These are phyloP conservation scores for Pandion haliaetus DNA, from an alignment of 2,113 vertebrate genomes.

Conservation along the genomic window DNA sequence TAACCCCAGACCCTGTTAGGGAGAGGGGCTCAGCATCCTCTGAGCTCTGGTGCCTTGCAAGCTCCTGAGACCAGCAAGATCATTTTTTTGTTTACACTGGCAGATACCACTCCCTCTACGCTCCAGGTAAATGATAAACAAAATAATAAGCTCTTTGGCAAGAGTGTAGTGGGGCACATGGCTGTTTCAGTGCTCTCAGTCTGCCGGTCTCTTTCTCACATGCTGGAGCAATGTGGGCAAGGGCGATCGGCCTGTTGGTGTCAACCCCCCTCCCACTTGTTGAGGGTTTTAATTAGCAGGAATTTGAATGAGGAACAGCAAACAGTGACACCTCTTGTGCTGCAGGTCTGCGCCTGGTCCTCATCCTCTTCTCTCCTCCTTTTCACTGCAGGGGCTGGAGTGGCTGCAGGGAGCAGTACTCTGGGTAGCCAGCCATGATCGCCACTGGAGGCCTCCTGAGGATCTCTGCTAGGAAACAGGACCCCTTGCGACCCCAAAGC, in stretches of 20 bases:
- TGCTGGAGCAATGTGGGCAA: neutral
- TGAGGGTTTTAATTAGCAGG: neutral
- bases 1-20: neutral
- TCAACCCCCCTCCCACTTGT: neutral
- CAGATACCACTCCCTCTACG: neutral
- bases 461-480: constrained; percentile 91
- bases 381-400: constrained; percentile 69
- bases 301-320: neutral
- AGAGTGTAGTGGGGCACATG: rapidly evolving
- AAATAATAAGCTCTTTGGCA: neutral
- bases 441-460: constrained; percentile 95
- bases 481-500: constrained; percentile 83
- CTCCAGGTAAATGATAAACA: neutral
- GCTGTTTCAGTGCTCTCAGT: neutral
- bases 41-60: neutral
- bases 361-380: constrained; percentile 48
- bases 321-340: neutral
- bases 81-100: neutral
- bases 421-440: constrained; percentile 84
- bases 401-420: neutral
- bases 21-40: neutral
- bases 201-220: neutral
- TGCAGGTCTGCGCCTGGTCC: neutral
- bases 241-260: neutral
- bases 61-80: neutral